These are phyloP conservation scores for Steatocranus sp. DNA, from an alignment of 2,797 vertebrate species.

Conservation along the genomic window DNA sequence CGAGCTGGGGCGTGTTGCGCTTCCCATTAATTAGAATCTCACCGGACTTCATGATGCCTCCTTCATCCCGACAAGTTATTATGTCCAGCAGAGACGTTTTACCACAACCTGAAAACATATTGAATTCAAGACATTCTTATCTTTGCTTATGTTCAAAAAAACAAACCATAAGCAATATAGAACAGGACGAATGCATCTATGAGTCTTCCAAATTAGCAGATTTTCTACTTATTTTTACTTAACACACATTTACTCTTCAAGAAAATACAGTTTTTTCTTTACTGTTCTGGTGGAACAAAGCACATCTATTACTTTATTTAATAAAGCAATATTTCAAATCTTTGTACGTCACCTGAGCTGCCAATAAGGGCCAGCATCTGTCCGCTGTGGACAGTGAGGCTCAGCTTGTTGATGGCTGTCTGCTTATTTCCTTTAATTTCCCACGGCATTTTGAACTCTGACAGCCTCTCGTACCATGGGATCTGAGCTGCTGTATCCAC, in stretches of 20 bases:
- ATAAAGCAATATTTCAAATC: background rate
- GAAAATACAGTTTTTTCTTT: background rate
- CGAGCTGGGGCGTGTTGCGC: slow-evolving; percentile 81
- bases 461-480: slow-evolving; percentile 90
- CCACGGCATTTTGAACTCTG: slow-evolving; percentile 89
- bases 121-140: background rate
- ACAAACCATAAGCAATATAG: background rate
- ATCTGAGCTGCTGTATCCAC: slow-evolving; percentile 87
- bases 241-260: background rate
- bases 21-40: slow-evolving; percentile 85
- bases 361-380: slow-evolving; percentile 97
- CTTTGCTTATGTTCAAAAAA: background rate
- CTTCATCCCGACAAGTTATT: slow-evolving; percentile 86
- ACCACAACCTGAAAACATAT: slow-evolving; percentile 78
- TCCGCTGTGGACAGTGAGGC: slow-evolving; percentile 86
- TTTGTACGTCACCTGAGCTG: slow-evolving; percentile 83
- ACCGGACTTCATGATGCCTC: slow-evolving; percentile 81
- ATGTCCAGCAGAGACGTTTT: slow-evolving; percentile 91
- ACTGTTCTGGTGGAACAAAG: background rate
- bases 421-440: slow-evolving; percentile 72
- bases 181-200: accelerated
- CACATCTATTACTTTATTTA: background rate
- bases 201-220: background rate
- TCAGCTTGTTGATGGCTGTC: slow-evolving; percentile 83
- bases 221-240: background rate